Conservation (phyloP, 2,797 vertebrate genomes). For the Selene dorsalis region DNA sequence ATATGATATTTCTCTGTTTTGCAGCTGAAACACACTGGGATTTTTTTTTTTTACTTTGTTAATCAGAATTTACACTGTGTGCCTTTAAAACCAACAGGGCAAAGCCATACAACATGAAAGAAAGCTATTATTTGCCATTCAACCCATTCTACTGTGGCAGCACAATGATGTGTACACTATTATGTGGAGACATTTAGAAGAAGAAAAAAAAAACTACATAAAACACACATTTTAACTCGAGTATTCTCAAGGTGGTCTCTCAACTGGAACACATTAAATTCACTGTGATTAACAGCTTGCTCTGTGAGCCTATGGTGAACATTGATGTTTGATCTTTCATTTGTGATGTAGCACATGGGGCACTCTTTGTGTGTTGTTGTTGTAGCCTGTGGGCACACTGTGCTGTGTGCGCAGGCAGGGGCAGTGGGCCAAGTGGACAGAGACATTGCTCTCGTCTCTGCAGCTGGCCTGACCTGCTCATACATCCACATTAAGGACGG, state of each 20-base stretch:
- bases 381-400: conserved; percentile 79
- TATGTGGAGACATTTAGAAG: conserved; percentile 46
- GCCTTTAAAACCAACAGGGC: conserved; percentile 25
- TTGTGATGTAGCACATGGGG: conserved; percentile 82
- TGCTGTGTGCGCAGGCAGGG: conserved; percentile 59
- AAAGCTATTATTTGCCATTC: conserved; percentile 36
- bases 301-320: conserved; percentile 72
- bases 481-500: conserved; percentile 62
- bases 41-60: conserved; percentile 10
- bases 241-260: conserved; percentile 71
- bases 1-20: conserved; percentile 22
- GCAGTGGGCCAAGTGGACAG: conserved; percentile 79
- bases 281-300: conserved; percentile 80
- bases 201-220: conserved; percentile 13
- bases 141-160: conserved; percentile 36
- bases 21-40: conserved; percentile 11
- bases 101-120: conserved; percentile 29
- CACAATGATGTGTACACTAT: conserved; percentile 45
- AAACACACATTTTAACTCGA: conserved; percentile 72
- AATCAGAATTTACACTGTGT: conserved; percentile 22
- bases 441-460: conserved; percentile 68
- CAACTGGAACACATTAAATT: conserved; percentile 79
- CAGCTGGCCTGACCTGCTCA: conserved; percentile 74
- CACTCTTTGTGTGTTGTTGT: conserved; percentile 79
- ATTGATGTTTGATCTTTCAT: conserved; percentile 83